phyloP scores from a whole-genome alignment of 2,113 vertebrate species.

The Bolborhynchus lineola region DNA sequence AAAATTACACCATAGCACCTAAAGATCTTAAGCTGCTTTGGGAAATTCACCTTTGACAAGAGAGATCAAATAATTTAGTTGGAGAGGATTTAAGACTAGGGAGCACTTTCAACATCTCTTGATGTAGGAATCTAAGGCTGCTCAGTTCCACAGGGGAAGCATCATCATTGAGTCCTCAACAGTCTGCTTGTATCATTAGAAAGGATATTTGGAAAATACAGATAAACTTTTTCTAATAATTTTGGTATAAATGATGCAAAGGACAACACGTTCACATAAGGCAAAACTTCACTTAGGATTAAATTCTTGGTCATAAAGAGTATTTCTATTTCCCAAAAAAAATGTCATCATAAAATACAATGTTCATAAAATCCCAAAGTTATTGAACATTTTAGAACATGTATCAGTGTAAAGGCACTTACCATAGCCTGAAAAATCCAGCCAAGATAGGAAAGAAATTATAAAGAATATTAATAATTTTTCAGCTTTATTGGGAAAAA shows the following conservation, averaged over 20 bases:
- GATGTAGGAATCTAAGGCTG: neutral
- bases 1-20: neutral
- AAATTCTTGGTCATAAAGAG: neutral
- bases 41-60: neutral
- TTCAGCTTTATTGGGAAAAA: neutral
- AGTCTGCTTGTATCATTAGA: neutral
- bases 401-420: constrained; percentile 55
- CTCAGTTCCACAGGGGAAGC: neutral
- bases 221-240: neutral
- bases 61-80: neutral
- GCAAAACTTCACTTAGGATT: neutral
- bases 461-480: constrained; percentile 35
- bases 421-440: constrained; percentile 80
- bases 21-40: neutral
- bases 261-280: neutral
- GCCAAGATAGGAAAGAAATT: constrained; percentile 50
- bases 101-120: neutral
- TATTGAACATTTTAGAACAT: neutral
- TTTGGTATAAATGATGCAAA: neutral
- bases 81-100: neutral
- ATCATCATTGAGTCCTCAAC: neutral
- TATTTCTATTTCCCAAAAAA: neutral
- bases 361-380: neutral
- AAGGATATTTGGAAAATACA: neutral
- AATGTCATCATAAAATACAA: neutral